A percentile compares a stretch with the other conserved stretches of the same genome.
These are phyloP conservation scores for Adelognathus sp. DNA, from an alignment of 2,888 invertebrate genomes.

Conservation along the genomic window DNA sequence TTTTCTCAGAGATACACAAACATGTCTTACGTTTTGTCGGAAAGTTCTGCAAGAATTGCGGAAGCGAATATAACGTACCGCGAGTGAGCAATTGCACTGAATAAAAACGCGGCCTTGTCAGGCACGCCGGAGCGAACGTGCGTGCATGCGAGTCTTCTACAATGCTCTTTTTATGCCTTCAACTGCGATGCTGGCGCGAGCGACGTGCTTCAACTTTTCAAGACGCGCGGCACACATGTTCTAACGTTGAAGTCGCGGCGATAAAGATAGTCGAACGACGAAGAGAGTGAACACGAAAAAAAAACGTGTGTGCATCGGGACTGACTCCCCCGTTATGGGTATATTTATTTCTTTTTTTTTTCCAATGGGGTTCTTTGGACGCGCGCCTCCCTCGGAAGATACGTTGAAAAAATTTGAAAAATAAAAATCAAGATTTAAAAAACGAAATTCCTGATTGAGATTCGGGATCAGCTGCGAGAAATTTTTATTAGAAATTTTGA, in stretches of 20 bases:
- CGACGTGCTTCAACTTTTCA: not conserved
- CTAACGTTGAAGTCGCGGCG: not conserved
- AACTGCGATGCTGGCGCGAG: too few relatives aligned
- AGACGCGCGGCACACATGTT: not conserved
- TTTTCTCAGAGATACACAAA: not conserved
- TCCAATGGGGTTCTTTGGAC: too few relatives aligned
- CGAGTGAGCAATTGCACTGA: constrained; percentile 38
- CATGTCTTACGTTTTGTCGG: not conserved
- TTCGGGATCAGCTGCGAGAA: too few relatives aligned
- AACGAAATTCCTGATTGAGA: too few relatives aligned
- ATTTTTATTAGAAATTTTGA: too few relatives aligned
- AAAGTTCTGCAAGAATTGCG: not conserved
- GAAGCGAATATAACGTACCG: constrained; percentile 22
- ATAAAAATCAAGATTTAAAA: too few relatives aligned
- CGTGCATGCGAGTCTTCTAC: constrained; percentile 66
- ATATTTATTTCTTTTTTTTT: too few relatives aligned
- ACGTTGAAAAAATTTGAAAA: too few relatives aligned
- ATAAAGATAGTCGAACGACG: not conserved
- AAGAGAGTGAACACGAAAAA: too few relatives aligned
- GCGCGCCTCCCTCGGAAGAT: too few relatives aligned
- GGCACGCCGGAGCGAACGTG: constrained; percentile 65
- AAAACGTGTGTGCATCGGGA: too few relatives aligned
- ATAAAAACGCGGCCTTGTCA: constrained; percentile 71
- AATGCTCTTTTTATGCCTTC: constrained; percentile 61
- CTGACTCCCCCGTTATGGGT: too few relatives aligned